phyloP scores from a whole-genome alignment of 1,140 invertebrate species.

The Drosophila tristis region DNA sequence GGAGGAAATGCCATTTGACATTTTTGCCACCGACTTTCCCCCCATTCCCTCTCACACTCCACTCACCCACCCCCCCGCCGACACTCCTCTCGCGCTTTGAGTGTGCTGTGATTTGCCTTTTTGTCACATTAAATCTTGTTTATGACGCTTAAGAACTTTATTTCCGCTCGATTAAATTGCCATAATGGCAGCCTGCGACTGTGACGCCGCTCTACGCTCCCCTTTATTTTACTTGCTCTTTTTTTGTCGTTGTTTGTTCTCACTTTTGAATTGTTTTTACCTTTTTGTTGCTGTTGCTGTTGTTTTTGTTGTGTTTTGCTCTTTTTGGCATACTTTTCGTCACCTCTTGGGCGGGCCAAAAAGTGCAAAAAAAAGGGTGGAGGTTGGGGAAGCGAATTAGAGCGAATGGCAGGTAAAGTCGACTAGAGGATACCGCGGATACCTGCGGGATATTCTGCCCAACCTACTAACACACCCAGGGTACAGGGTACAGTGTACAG shows the following conservation, averaged over 20 bases:
- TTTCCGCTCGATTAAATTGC: conserved; percentile 78
- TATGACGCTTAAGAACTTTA: conserved; percentile 78
- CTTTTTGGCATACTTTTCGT: conserved; percentile 6
- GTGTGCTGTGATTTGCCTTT: conserved; percentile 73
- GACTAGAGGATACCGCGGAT: no score
- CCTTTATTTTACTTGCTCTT: conserved; percentile 1
- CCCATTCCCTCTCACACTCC: not conserved
- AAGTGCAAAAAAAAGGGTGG: not conserved
- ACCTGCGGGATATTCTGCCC: no score
- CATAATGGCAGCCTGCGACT: conserved; percentile 59
- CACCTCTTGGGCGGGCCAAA: conserved; percentile 1
- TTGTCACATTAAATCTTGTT: conserved; percentile 82
- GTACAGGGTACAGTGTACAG: no score
- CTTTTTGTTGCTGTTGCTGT: not conserved
- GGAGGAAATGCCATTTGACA: conserved; percentile 72
- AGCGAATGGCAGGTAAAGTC: not conserved
- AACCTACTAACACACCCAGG: no score
- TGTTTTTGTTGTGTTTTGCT: no score
- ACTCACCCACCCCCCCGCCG: not conserved
- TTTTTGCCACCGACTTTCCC: conserved; percentile 44
- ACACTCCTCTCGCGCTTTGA: not conserved
- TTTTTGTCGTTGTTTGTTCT: not conserved
- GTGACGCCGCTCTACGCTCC: conserved; percentile 5
- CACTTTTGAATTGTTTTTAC: conserved; percentile 6
- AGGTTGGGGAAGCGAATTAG: conserved; percentile 4